Conservation (phyloP, 2,797 vertebrate species). For the Eleutherodactylus coqui region DNA sequence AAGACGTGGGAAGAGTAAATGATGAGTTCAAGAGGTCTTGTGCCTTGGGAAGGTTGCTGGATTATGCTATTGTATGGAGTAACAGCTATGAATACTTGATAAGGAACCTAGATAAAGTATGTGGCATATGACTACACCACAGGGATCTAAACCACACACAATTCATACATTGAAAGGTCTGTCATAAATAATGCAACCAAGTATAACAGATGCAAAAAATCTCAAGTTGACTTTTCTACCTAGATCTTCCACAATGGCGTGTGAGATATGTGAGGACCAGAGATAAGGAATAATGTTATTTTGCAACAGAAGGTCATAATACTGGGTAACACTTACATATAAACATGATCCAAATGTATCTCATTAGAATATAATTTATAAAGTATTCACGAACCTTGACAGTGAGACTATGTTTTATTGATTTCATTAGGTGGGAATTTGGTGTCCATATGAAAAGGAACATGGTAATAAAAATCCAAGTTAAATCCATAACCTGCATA, state of each 20-base stretch:
- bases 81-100: constrained; percentile 57
- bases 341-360: not conserved
- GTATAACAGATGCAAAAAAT: constrained; percentile 42
- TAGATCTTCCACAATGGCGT: constrained; percentile 25
- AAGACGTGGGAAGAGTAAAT: constrained; percentile 50
- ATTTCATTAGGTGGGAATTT: not conserved
- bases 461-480: not conserved
- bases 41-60: constrained; percentile 46
- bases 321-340: not conserved
- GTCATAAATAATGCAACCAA: constrained; percentile 61
- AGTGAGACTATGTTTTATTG: not conserved
- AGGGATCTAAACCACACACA: constrained; percentile 51
- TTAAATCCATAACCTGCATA: no score
- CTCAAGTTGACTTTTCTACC: constrained; percentile 38
- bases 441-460: not conserved
- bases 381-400: not conserved
- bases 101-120: constrained; percentile 56
- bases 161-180: constrained; percentile 61
- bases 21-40: constrained; percentile 54
- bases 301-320: not conserved
- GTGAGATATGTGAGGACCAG: not conserved
- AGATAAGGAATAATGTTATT: constrained; percentile 21
- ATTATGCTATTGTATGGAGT: constrained; percentile 51
- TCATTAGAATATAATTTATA: not conserved
- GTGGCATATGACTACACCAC: constrained; percentile 58